Conservation (phyloP, 1,140 invertebrate species). For the Diorhabda sublineata region DNA sequence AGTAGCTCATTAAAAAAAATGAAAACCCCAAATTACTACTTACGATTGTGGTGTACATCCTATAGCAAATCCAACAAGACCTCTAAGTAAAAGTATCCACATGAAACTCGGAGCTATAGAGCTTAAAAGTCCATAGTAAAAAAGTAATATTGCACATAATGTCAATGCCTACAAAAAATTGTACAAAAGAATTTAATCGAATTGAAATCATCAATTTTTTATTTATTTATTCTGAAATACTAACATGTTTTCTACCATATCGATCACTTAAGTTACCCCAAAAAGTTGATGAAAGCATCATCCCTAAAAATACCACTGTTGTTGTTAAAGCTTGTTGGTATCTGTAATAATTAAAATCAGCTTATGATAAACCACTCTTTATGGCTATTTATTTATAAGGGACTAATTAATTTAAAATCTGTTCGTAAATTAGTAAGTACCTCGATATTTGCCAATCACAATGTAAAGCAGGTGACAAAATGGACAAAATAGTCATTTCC, state of each 20-base stretch:
- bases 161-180: constrained; percentile 67
- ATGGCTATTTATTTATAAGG: no score
- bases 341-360: constrained; percentile 51
- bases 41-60: constrained; percentile 96
- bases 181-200: background rate
- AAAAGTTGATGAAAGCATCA: constrained; percentile 95
- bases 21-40: constrained; percentile 49
- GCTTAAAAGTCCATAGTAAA: constrained; percentile 88
- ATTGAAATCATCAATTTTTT: background rate
- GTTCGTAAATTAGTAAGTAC: constrained; percentile 40
- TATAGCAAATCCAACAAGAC: constrained; percentile 92
- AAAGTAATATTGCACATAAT: constrained; percentile 81
- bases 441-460: constrained; percentile 90
- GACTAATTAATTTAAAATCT: no score
- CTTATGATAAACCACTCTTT: no score
- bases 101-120: constrained; percentile 86
- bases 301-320: constrained; percentile 87
- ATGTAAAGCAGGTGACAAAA: constrained; percentile 86
- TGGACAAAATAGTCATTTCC: constrained; percentile 97
- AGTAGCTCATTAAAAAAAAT: background rate
- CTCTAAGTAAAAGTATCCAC: constrained; percentile 85
- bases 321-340: constrained; percentile 63
- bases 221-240: constrained; percentile 11
- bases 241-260: constrained; percentile 85
- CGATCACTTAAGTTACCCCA: constrained; percentile 94